Evolutionary conservation across 2,888 invertebrate species (phyloP).

Genomic region (Archips crataeganus): DNA sequence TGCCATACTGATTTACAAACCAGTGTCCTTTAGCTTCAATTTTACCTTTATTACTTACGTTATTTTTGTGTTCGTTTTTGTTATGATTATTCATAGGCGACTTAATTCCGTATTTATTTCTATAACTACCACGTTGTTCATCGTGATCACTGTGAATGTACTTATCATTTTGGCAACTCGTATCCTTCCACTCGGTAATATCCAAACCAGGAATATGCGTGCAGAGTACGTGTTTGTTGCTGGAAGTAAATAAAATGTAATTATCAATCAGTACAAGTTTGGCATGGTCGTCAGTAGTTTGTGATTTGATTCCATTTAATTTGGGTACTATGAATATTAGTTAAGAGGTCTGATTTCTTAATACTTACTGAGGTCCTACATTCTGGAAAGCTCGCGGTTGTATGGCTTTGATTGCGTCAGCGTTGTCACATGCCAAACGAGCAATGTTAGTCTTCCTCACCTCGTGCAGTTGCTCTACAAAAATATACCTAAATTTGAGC

Average conservation of each 20-base stretch:
- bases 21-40: background rate
- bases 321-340: background rate
- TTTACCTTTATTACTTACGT: background rate
- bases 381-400: slow-evolving; percentile 68
- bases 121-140: background rate
- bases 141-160: slow-evolving; percentile 33
- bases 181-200: slow-evolving; percentile 63
- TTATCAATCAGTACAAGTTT: background rate
- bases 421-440: slow-evolving; percentile 70
- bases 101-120: background rate
- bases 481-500: slow-evolving; percentile 7
- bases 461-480: slow-evolving; percentile 66
- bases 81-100: background rate
- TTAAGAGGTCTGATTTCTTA: background rate
- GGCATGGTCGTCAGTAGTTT: background rate
- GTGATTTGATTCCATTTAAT: background rate
- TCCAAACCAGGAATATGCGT: slow-evolving; percentile 59
- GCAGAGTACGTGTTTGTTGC: slow-evolving; percentile 64
- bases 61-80: background rate
- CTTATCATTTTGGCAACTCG: slow-evolving; percentile 55
- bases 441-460: slow-evolving; percentile 71
- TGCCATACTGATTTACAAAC: slow-evolving; percentile 2
- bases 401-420: slow-evolving; percentile 69
- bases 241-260: slow-evolving; percentile 48
- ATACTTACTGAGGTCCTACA: slow-evolving; percentile 58